Base-by-base conservation (phyloP, 2,113 vertebrate genomes). In the Empidonax traillii region DNA sequence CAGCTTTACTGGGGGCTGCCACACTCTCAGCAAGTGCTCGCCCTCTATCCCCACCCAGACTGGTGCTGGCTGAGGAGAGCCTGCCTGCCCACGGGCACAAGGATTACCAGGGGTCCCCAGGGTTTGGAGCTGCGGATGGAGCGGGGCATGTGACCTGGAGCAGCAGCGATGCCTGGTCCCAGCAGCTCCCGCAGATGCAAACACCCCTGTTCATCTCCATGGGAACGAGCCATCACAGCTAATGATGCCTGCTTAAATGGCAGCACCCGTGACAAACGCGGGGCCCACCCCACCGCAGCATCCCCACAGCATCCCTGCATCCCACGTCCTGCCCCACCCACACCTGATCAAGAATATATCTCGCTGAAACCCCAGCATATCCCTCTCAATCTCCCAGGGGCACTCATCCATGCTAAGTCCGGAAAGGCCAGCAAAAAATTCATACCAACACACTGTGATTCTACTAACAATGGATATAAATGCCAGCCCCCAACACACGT, bases 171-270 rank as follows among this genome's bases (percentile, higher is more conserved):
- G 92, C 62, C 61, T 74, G 0, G 11, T 43, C 71, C 59, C 53
- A 31, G 83, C 43, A 37, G 83, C 87, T 89, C 55, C 27, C 0
- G 25, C 1, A 28, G 83, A 80, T 56, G 76, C 71, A 14, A 61
- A 35, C 65, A 46, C 52, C 87, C 62, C 47, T 2, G 28, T 22
- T 78, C 81, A 96, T 95, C 95, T 91, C 94, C 94, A 94, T 92
- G 89, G 90, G 93, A 95, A 96, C 93, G 15, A 82, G 85, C 79
- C 86, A 68, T 91, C 92, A 78, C 89, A 13, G 92, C 85, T 95
- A 91, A 97, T 91, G 90, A 90, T 2, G 66, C 18, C 63, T 71
- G 78, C 67, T 94, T 37, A 24, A 78, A 78, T 51, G 92, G 80
- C 89, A 96, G 83, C 65, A 25, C 39, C 0, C 9, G 4, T 41